These are phyloP conservation scores for Calidris pugnax DNA, from an alignment of 2,113 vertebrate genomes.

Conservation along the genomic window DNA sequence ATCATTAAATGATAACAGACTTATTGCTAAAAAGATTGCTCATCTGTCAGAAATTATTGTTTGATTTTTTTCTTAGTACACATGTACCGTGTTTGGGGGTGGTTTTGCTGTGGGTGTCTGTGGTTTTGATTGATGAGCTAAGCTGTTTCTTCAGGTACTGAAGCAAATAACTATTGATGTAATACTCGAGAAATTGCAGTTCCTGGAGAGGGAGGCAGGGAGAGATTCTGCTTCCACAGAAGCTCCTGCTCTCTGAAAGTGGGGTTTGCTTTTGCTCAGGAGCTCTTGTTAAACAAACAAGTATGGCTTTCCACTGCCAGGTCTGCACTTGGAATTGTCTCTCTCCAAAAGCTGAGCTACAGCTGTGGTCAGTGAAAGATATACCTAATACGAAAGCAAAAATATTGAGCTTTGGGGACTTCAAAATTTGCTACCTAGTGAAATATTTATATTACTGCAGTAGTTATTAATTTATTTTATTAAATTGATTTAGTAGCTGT, in stretches of 20 bases:
- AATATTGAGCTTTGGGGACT: background rate
- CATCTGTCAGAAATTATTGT: background rate
- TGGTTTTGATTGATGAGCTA: background rate
- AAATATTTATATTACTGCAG: background rate
- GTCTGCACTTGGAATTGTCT: background rate
- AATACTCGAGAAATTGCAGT: background rate
- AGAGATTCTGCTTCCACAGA: background rate
- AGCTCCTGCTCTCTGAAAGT: background rate
- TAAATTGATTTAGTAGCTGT: background rate
- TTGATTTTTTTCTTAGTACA: background rate
- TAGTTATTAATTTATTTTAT: background rate
- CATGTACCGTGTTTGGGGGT: background rate
- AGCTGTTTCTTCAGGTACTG: background rate
- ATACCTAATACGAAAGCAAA: background rate
- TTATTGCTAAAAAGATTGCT: background rate
- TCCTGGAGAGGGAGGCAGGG: background rate
- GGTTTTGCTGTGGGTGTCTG: background rate
- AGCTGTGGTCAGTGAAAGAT: background rate
- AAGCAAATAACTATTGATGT: background rate
- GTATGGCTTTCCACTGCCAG: background rate
- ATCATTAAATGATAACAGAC: background rate
- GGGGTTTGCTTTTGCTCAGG: background rate
- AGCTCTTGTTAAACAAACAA: background rate
- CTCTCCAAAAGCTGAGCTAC: background rate
- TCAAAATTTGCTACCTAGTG: background rate